These are phyloP conservation scores for Andrena camellia DNA, from an alignment of 2,888 invertebrate species.

Conservation along the genomic window DNA sequence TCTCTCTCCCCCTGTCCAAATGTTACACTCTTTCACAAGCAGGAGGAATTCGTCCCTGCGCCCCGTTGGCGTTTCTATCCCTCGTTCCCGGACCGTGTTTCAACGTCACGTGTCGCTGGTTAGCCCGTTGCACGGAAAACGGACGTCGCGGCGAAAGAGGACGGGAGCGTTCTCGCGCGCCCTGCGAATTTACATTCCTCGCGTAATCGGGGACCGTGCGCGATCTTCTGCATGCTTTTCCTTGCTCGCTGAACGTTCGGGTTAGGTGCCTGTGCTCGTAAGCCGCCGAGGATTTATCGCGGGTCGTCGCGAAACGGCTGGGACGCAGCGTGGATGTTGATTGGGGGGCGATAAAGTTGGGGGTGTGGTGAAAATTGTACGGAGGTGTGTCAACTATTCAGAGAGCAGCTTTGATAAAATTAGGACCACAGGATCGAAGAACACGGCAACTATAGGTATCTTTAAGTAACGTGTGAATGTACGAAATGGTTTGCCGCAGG, in stretches of 20 bases:
- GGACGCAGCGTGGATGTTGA: not conserved
- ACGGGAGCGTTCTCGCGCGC: constrained; percentile 24
- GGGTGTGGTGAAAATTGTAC: not conserved
- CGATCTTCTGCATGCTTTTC: constrained; percentile 19
- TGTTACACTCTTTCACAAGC: constrained; percentile 48
- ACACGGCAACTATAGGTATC: not conserved
- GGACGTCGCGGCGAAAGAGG: not conserved
- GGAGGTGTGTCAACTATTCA: not conserved
- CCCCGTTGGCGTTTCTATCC: not conserved
- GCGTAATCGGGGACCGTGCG: constrained; percentile 32
- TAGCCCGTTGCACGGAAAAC: not conserved
- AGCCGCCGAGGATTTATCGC: constrained; percentile 26
- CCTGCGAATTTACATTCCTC: constrained; percentile 51
- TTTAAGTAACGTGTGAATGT: not conserved
- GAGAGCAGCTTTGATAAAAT: not conserved
- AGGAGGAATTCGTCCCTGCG: constrained; percentile 40
- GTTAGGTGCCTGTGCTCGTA: not conserved
- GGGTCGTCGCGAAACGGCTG: constrained; percentile 17
- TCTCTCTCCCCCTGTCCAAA: constrained; percentile 20
- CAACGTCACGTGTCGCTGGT: constrained; percentile 27
- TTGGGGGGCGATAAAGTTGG: constrained; percentile 28
- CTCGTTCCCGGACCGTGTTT: not conserved
- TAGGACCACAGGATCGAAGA: not conserved
- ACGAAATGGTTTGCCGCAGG: not conserved
- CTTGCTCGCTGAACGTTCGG: not conserved